Percentiles rank a stretch among this genome's conserved stretches.
Conservation (phyloP, 2,888 invertebrate genomes). For the Lepidonotus clava region DNA sequence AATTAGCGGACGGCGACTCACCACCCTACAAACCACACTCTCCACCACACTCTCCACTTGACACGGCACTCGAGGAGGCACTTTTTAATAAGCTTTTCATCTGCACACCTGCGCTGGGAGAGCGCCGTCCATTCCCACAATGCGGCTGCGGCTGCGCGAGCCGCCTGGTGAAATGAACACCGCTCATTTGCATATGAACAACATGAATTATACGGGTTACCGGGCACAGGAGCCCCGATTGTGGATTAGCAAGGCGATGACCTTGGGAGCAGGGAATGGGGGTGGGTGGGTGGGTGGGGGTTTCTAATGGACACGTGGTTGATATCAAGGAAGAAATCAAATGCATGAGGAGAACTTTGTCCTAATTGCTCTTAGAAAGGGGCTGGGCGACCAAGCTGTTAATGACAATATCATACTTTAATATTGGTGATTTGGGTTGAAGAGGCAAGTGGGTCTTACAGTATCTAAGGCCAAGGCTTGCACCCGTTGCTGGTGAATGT, state of each 20-base stretch:
- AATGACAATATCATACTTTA: conserved; percentile 7
- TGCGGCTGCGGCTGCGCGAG: not conserved
- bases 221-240: not conserved
- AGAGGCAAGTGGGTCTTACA: no score
- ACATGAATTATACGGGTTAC: conserved; percentile 2
- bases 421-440: no score
- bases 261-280: not conserved
- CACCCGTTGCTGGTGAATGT: no score
- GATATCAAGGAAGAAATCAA: no score
- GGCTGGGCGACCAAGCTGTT: not conserved
- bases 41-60: conserved; percentile 26
- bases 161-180: not conserved
- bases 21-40: not conserved
- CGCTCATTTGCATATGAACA: conserved; percentile 15
- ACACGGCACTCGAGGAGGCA: not conserved
- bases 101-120: not conserved
- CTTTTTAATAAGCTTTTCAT: conserved; percentile 5
- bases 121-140: not conserved
- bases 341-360: not conserved
- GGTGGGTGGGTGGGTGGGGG: not conserved
- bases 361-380: not conserved
- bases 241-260: not conserved
- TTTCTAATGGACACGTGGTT: no score
- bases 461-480: no score
- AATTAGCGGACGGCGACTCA: not conserved